Evolutionary conservation across 2,797 vertebrate genomes (phyloP), one percentile per base, ranked within the genome.

Genomic region (Mormyrus proboscirostris): DNA sequence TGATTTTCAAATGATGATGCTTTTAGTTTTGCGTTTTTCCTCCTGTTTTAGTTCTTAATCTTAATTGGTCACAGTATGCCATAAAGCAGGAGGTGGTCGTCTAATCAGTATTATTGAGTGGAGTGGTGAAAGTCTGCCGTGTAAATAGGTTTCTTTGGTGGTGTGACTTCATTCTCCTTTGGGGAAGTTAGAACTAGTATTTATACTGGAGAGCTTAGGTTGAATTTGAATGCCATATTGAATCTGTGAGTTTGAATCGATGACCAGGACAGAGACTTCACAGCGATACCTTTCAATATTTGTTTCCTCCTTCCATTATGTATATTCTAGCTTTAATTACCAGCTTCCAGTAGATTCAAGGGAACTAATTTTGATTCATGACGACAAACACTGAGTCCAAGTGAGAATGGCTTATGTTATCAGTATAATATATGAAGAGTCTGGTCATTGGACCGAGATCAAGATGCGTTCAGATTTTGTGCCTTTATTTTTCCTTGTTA

Each of bases 401-500:
- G 65, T 69, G 49, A 49, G 44, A 73, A 73, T 73, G 65, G 4
- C 65, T 73, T 84, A 19, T 44, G 19, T 84, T 84, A 84, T 84
- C 82, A 51, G 82, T 51, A 49, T 25, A 25, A 22, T 51, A 90
- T 90, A 91, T 88, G 87, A 91, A 90, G 41, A 88, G 69, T 89
- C 87, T 49, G 88, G 47, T 53, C 84, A 1, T 89, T 88, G 84
- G 49, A 86, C 90, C 89, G 73, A 90, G 89, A 89, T 73, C 65
- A 47, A 91, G 93, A 88, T 86, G 90, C 93, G 90, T 51, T 94
- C 94, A 79, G 91, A 94, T 94, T 93, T 95, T 95, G 96, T 97
- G 96, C 96, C 96, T 97, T 96, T 95, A 91, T 95, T 95, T 95
- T 89, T 90, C 92, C 91, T 62, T 73, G 65, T 69, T 93, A 89